Percentiles rank a stretch among this genome's conserved stretches.
Evolutionary conservation across 1,140 invertebrate species (phyloP).

Genomic region (Drosophila carrolli): DNA sequence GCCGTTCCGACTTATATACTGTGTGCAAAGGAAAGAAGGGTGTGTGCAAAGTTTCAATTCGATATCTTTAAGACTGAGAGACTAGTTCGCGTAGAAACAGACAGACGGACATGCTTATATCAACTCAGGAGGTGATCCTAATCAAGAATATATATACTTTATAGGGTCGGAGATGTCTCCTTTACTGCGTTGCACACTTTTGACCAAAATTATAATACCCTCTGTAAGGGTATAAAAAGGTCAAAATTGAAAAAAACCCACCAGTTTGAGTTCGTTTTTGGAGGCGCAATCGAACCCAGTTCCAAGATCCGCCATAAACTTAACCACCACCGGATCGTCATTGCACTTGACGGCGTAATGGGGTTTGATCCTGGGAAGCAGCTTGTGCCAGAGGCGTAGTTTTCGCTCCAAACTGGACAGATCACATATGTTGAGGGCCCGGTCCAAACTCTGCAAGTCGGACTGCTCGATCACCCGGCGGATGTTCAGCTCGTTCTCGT

Average conservation of each 20-base stretch:
- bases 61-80: too few species aligned
- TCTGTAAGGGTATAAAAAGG: too few species aligned
- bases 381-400: conserved; percentile 92
- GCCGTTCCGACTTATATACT: too few species aligned
- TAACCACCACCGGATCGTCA: conserved; percentile 92
- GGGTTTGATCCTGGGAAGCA: conserved; percentile 95
- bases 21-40: too few species aligned
- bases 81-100: too few species aligned
- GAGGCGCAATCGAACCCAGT: conserved; percentile 98
- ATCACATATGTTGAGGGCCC: conserved; percentile 97
- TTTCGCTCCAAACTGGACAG: conserved; percentile 95
- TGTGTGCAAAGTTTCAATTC: too few species aligned
- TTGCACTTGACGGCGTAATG: conserved; percentile 99
- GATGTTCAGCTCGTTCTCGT: conserved; percentile 63
- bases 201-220: too few species aligned
- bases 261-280: conserved; percentile 93
- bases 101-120: too few species aligned
- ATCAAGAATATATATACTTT: too few species aligned
- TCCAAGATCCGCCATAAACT: conserved; percentile 94
- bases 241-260: conserved; percentile 12
- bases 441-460: conserved; percentile 86
- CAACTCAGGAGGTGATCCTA: too few species aligned
- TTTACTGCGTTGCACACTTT: too few species aligned
- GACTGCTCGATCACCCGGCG: conserved; percentile 56
- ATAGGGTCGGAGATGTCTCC: too few species aligned